phyloP scores from a whole-genome alignment of 2,113 vertebrate genomes.

The Smithornis capensis region DNA sequence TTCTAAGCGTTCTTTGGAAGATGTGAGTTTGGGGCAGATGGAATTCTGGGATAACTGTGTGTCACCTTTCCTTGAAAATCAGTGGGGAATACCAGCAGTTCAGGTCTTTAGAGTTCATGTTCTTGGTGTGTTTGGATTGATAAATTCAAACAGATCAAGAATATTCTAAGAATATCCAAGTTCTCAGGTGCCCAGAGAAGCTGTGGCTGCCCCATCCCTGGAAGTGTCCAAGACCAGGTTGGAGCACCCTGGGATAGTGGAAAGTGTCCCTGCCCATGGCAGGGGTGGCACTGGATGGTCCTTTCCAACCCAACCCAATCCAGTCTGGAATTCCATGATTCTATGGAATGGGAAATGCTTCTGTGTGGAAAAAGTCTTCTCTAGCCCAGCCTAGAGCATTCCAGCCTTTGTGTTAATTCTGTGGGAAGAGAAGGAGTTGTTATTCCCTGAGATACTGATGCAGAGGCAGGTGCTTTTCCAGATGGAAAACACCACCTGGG shows the following conservation, averaged over 20 bases:
- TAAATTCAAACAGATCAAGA: background rate
- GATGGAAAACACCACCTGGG: background rate
- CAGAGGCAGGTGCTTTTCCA: background rate
- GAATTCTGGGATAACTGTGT: background rate
- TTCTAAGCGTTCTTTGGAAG: background rate
- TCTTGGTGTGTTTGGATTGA: background rate
- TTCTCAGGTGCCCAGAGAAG: background rate
- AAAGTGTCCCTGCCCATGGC: background rate
- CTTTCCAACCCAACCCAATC: background rate
- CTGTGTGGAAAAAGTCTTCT: background rate
- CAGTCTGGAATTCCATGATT: background rate
- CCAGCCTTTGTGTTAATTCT: background rate
- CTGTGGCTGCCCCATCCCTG: background rate
- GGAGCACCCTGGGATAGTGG: background rate
- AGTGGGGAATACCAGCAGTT: background rate
- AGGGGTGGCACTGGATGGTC: background rate
- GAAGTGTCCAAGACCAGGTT: background rate
- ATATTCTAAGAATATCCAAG: background rate
- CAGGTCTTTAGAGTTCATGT: background rate
- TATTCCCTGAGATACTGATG: background rate
- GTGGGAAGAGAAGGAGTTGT: background rate
- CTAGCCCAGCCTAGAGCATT: background rate
- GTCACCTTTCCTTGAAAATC: background rate
- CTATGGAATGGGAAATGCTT: background rate
- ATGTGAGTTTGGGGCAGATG: background rate